phyloP scores from a whole-genome alignment of 2,888 invertebrate species.

The Caenorhabditis japonica region DNA sequence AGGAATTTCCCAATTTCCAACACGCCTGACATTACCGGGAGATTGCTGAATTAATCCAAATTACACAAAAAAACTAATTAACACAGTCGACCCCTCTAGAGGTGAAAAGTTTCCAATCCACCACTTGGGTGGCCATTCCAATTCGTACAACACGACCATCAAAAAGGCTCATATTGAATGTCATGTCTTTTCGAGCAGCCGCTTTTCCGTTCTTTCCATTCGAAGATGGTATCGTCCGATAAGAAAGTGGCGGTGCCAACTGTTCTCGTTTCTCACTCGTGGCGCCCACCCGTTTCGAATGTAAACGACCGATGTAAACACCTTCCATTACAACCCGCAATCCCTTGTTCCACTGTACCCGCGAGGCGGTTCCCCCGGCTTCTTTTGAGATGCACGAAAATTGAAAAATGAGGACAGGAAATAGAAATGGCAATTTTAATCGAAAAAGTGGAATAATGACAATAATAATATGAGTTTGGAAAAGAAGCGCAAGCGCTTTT shows the following conservation, averaged over 20 bases:
- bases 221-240: constrained; percentile 41
- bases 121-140: constrained; percentile 5
- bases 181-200: constrained; percentile 41
- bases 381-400: too few relatives aligned
- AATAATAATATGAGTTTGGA: background rate
- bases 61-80: too few relatives aligned
- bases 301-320: constrained; percentile 53
- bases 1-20: too few relatives aligned
- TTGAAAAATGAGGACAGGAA: constrained; percentile 3
- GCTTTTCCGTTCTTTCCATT: too few relatives aligned
- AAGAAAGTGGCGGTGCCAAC: constrained; percentile 34
- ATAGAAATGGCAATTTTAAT: constrained; percentile 11
- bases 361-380: too few relatives aligned
- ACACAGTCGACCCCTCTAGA: too few relatives aligned
- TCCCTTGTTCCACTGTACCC: too few relatives aligned
- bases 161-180: constrained; percentile 30
- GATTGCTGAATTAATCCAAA: too few relatives aligned
- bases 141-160: constrained; percentile 33
- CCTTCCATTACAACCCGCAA: constrained; percentile 12
- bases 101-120: too few relatives aligned
- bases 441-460: constrained; percentile 25
- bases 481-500: too few relatives aligned
- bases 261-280: constrained; percentile 12
- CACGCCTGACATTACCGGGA: too few relatives aligned
- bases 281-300: constrained; percentile 31